Percentiles rank a stretch among this genome's conserved stretches.
These are phyloP conservation scores for Parazoanthus swiftii DNA, from an alignment of 92 coral and sea anemone species.

Conservation along the genomic window DNA sequence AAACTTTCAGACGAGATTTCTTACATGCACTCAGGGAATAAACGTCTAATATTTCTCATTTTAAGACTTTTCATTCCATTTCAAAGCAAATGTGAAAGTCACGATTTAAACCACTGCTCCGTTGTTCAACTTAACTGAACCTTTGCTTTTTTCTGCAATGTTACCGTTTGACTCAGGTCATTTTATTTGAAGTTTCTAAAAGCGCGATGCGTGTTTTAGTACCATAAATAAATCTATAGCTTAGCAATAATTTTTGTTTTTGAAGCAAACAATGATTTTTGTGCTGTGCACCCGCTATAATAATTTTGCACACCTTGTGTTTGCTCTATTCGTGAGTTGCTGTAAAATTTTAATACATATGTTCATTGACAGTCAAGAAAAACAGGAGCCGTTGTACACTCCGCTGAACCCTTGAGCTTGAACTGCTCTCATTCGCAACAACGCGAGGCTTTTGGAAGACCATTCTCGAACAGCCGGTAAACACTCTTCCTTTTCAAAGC, in stretches of 20 bases:
- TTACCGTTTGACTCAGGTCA: background rate
- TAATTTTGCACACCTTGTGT: background rate
- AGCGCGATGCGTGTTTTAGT: background rate
- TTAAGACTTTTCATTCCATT: background rate
- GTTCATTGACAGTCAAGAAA: background rate
- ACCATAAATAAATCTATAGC: background rate
- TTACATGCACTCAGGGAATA: background rate
- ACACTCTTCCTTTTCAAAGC: conserved; percentile 56
- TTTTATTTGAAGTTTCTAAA: background rate
- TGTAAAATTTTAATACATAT: background rate
- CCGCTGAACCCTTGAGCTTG: conserved; percentile 29
- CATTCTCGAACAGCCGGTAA: conserved; percentile 51
- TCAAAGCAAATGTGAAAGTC: background rate
- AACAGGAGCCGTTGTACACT: conserved; percentile 25
- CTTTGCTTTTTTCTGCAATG: background rate
- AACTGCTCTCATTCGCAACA: conserved; percentile 76
- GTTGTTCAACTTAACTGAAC: background rate
- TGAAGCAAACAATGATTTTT: background rate
- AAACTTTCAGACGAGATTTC: background rate
- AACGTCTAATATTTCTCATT: too few relatives aligned
- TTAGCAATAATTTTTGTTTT: background rate
- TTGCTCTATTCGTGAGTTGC: background rate
- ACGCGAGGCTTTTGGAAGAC: conserved; percentile 81
- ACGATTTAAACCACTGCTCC: background rate
- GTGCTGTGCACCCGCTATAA: background rate